Evolutionary conservation across 2,113 vertebrate species (phyloP).

Genomic region (Syngnathus typhle): DNA sequence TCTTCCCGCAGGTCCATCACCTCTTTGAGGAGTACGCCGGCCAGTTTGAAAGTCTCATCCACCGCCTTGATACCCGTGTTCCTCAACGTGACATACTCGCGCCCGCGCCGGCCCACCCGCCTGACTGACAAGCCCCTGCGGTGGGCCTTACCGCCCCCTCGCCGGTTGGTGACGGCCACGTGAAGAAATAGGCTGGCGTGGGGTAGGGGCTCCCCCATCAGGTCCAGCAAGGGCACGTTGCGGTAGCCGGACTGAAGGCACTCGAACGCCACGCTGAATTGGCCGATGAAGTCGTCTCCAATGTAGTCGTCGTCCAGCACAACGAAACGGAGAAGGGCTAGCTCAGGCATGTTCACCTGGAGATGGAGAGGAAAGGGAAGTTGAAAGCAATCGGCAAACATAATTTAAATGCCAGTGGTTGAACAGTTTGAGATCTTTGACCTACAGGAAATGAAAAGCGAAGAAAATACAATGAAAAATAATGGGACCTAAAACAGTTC

Average conservation of each 20-base stretch:
- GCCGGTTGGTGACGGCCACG: conserved; percentile 87
- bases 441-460: too few species aligned
- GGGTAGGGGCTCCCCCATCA: conserved; percentile 84
- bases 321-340: conserved; percentile 92
- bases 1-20: conserved; percentile 91
- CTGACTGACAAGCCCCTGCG: conserved; percentile 85
- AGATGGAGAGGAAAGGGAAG: neutral
- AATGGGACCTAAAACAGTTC: neutral
- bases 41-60: conserved; percentile 87
- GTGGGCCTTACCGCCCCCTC: conserved; percentile 90
- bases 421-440: too few species aligned
- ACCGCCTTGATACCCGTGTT: conserved; percentile 82
- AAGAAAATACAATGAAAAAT: neutral
- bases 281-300: conserved; percentile 97
- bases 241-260: conserved; percentile 93
- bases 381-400: neutral
- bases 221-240: conserved; percentile 85
- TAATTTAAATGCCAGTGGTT: too few species aligned
- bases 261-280: conserved; percentile 89
- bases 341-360: conserved; percentile 89
- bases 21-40: conserved; percentile 80
- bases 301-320: conserved; percentile 97
- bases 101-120: conserved; percentile 81
- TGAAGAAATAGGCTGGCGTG: conserved; percentile 92
- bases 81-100: conserved; percentile 87